phyloP scores from a whole-genome alignment of 2,113 vertebrate genomes.

The Sinocyclocheilus grahami region DNA sequence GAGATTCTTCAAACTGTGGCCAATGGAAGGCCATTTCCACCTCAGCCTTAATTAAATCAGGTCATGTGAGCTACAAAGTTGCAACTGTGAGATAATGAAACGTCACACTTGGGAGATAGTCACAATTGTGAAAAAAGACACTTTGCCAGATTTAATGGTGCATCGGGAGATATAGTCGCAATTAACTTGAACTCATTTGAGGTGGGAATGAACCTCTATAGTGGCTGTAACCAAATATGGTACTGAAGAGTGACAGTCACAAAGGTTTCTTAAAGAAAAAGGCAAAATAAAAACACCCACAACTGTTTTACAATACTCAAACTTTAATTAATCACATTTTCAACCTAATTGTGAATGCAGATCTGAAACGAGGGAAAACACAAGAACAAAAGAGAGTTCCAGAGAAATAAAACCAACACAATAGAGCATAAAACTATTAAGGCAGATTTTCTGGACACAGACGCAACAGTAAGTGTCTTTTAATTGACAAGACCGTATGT shows the following conservation, averaged over 20 bases:
- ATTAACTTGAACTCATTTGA: not conserved
- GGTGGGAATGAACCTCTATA: not conserved
- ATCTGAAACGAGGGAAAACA: conserved; percentile 8
- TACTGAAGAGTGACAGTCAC: too few species aligned
- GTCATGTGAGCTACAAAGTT: too few species aligned
- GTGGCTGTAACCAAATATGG: too few species aligned
- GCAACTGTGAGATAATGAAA: too few species aligned
- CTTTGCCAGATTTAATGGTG: not conserved
- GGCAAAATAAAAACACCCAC: not conserved
- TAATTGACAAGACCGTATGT: not conserved
- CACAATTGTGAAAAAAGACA: too few species aligned
- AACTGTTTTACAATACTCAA: conserved; percentile 17
- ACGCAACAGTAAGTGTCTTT: not conserved
- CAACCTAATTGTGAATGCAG: conserved; percentile 44
- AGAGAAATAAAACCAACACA: conserved; percentile 37
- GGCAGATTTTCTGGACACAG: conserved; percentile 39
- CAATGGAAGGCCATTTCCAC: not conserved
- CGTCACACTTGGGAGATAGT: too few species aligned
- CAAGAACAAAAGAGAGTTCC: not conserved
- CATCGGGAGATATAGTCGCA: not conserved
- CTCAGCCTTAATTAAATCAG: not conserved
- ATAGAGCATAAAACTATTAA: conserved; percentile 39
- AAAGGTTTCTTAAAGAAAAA: not conserved
- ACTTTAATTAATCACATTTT: conserved; percentile 52
- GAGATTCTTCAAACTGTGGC: not conserved